Percentiles rank a stretch among this genome's conserved stretches.
These are phyloP conservation scores for Harmothoe impar DNA, from an alignment of 2,888 invertebrate species.

Conservation along the genomic window DNA sequence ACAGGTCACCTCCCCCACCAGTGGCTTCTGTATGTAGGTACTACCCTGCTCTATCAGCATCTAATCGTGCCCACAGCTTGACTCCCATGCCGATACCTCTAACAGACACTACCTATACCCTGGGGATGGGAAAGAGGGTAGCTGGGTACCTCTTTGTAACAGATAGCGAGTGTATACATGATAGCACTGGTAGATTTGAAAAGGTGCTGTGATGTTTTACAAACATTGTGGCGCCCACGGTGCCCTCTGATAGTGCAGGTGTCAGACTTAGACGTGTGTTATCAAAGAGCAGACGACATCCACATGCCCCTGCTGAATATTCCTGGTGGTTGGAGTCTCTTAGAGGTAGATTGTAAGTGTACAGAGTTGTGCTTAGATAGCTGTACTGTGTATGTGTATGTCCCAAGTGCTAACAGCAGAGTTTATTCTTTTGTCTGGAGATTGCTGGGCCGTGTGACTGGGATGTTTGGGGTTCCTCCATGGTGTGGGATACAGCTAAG, in stretches of 20 bases:
- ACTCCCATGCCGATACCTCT: not conserved
- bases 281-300: not conserved
- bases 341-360: not conserved
- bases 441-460: not conserved
- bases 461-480: not conserved
- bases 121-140: not conserved
- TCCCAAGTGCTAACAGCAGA: not conserved
- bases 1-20: too few species aligned
- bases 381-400: not conserved
- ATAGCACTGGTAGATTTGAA: not conserved
- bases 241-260: not conserved
- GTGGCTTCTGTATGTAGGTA: too few species aligned
- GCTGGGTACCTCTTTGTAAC: constrained; percentile 13
- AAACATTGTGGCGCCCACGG: not conserved
- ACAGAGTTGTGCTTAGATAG: not conserved
- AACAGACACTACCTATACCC: not conserved
- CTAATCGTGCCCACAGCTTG: not conserved
- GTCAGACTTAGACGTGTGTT: not conserved
- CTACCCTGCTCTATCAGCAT: not conserved
- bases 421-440: not conserved
- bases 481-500: not conserved
- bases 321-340: not conserved
- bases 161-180: not conserved
- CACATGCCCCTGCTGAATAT: not conserved
- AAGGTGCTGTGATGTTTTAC: not conserved